These are phyloP conservation scores for Ennomos erosarius DNA, from an alignment of 2,888 invertebrate genomes.

Conservation along the genomic window DNA sequence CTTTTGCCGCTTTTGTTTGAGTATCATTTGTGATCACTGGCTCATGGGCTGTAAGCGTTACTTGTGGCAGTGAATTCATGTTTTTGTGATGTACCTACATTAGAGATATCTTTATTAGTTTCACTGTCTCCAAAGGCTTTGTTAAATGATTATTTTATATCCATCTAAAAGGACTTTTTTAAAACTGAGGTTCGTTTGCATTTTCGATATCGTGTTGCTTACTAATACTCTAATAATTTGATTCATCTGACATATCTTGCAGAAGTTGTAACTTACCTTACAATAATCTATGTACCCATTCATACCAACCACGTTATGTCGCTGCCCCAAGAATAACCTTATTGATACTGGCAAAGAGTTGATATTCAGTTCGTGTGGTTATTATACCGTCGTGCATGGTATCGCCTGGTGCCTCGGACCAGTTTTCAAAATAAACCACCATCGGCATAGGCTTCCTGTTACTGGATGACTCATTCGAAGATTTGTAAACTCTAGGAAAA, in stretches of 20 bases:
- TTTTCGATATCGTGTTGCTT: too few species aligned
- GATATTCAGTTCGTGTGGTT: conserved; percentile 2
- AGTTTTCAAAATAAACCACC: conserved; percentile 42
- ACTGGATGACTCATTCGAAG: conserved; percentile 43
- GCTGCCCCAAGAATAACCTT: conserved; percentile 10
- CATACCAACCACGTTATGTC: background rate
- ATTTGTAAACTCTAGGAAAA: conserved; percentile 19
- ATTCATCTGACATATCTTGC: too few species aligned
- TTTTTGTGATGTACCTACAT: too few species aligned
- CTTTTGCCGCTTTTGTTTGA: conserved; percentile 18
- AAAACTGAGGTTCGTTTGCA: too few species aligned
- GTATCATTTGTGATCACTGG: conserved; percentile 1
- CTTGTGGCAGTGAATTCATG: background rate
- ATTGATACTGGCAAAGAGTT: conserved; percentile 12
- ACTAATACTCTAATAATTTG: too few species aligned
- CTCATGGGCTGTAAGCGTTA: conserved; percentile 8
- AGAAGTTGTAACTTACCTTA: too few species aligned
- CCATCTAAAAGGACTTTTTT: too few species aligned
- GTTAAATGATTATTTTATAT: too few species aligned
- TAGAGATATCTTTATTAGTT: too few species aligned
- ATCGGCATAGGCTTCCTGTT: conserved; percentile 43
- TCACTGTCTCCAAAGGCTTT: too few species aligned
- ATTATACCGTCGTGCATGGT: conserved; percentile 34
- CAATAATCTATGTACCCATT: too few species aligned
- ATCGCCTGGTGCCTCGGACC: conserved; percentile 46